Conservation (phyloP, 2,797 vertebrate genomes). For the Coilia nasus region DNA sequence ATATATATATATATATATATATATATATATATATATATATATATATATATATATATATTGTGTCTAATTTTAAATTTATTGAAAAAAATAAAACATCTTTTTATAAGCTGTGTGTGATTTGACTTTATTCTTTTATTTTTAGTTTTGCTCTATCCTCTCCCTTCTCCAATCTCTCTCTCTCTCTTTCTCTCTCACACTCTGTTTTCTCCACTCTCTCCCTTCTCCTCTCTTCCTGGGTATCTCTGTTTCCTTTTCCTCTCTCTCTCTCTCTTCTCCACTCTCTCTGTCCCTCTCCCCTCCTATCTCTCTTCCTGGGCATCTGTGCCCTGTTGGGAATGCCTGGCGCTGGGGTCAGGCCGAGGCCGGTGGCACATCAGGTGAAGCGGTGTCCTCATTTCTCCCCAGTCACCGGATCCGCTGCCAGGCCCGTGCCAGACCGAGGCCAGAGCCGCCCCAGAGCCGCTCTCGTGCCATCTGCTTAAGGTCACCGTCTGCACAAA, state of each 20-base stretch:
- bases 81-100: conserved; percentile 5
- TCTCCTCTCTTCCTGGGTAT: not conserved
- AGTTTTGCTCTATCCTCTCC: not conserved
- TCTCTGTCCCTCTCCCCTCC: not conserved
- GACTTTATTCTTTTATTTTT: not conserved
- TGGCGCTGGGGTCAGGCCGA: not conserved
- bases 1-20: too few species aligned
- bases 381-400: conserved; percentile 20
- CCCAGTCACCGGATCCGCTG: not conserved
- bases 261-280: not conserved
- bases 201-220: not conserved
- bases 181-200: not conserved
- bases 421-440: not conserved
- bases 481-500: conserved; percentile 2
- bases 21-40: too few species aligned
- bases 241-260: not conserved
- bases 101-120: not conserved
- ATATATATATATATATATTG: too few species aligned
- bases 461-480: not conserved
- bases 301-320: not conserved
- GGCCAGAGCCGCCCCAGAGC: not conserved
- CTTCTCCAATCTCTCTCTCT: not conserved
- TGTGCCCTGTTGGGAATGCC: not conserved
- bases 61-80: not conserved
- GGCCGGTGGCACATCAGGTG: not conserved